These are phyloP conservation scores for Julus scanicus DNA, from an alignment of 2,888 invertebrate genomes.

Conservation along the genomic window DNA sequence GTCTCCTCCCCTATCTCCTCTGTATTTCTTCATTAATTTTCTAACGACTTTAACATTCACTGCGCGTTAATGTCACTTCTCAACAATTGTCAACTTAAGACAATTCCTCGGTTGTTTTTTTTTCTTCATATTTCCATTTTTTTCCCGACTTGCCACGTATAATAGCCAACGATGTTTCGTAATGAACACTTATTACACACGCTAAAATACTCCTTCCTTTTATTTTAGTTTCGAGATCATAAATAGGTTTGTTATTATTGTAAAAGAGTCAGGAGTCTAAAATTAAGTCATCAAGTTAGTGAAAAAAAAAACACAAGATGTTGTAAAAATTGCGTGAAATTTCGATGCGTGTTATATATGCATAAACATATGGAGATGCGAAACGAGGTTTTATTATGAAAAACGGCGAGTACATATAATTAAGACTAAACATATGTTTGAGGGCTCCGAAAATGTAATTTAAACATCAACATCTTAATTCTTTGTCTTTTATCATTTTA, in stretches of 20 bases:
- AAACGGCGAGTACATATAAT: conserved; percentile 39
- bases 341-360: not conserved
- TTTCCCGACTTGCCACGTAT: not conserved
- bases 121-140: not conserved
- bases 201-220: conserved; percentile 38
- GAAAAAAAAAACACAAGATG: conserved; percentile 13
- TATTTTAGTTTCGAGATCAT: conserved; percentile 48
- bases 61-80: conserved; percentile 5
- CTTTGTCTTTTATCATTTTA: conserved; percentile 42
- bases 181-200: conserved; percentile 48
- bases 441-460: conserved; percentile 12
- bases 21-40: conserved; percentile 50
- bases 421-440: conserved; percentile 42
- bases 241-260: conserved; percentile 49
- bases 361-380: not conserved
- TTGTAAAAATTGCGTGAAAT: conserved; percentile 36
- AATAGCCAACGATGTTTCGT: conserved; percentile 43
- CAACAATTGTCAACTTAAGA: conserved; percentile 48
- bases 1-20: conserved; percentile 34
- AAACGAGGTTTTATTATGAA: conserved; percentile 38
- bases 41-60: conserved; percentile 48
- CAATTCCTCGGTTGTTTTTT: not conserved
- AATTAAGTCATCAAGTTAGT: conserved; percentile 49
- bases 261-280: conserved; percentile 47
- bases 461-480: conserved; percentile 42